Conservation (phyloP, 2,113 vertebrate genomes). For the Pica pica region DNA sequence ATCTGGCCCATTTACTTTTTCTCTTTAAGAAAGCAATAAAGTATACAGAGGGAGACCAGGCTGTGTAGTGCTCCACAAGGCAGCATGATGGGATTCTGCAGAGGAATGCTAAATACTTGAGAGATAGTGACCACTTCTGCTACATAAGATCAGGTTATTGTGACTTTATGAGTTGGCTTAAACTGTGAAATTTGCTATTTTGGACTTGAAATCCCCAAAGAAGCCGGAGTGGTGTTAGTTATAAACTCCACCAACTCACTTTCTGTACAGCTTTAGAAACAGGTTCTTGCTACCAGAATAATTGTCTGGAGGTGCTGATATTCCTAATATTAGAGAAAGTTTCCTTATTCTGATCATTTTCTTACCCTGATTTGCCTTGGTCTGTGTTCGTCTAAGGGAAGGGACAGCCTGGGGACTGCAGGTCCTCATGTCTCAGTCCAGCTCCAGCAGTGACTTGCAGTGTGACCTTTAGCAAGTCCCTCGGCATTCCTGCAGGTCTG, state of each 20-base stretch:
- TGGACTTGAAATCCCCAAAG: background rate
- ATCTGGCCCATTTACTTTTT: conserved; percentile 49
- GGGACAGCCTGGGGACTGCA: background rate
- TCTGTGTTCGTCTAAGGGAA: background rate
- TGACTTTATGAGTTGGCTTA: background rate
- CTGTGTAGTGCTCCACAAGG: background rate
- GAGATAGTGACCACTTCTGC: background rate
- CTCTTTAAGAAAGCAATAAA: conserved; percentile 33
- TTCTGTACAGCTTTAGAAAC: background rate
- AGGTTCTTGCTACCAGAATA: background rate
- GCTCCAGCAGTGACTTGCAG: background rate
- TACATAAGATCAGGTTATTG: background rate
- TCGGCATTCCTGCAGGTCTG: background rate
- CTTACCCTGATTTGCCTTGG: background rate
- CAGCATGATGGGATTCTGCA: conserved; percentile 3
- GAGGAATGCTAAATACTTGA: background rate
- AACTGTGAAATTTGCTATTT: background rate
- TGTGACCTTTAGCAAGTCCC: background rate
- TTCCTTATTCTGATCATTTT: background rate
- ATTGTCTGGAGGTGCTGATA: background rate
- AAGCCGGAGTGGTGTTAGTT: background rate
- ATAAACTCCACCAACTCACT: background rate
- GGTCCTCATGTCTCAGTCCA: fast-evolving
- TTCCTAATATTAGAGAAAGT: background rate
- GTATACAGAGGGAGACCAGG: background rate